Evolutionary conservation across 35 echinoderm and acorn worm genomes (phyloP), one percentile per base, ranked within the genome.

Genomic region (Eucidaris tribuloides): DNA sequence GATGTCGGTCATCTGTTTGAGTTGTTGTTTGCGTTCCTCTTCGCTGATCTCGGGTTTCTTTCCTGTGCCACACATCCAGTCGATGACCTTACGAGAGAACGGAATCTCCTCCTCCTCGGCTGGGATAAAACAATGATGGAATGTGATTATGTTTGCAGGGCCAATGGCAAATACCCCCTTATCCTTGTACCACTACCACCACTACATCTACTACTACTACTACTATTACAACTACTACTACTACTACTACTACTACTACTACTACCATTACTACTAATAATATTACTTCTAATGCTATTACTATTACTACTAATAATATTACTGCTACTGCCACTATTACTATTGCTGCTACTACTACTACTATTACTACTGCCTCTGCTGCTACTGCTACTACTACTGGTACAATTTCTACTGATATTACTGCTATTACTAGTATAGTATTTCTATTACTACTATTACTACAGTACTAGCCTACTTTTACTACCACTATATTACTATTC

Each of bases 1-100:
- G 44, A 97, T 92, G 46, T 89, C 65, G 4, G 77, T 85, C 34
- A 89, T 77, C 45, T 90, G 72, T 35, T 80, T 84, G 56, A 85
- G 7, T 14, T 68, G 40, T 27, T 83, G 81, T 56, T 89, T 76
- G 27, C 45, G 60, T 44, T 92, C 85, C 40, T 92, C 89, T 1
- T 46, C 63, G 3, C 81, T 89, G 77, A 85, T 78, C 30, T 82
- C 77, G 14, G 54, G 50, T 5, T 79, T 34, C 25, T 97, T 89
- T 1, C 89, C 89, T 2, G 89, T 92, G 30, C 94, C 94, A 66
- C 94, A 97, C 23, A 97, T 35, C 93, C 93, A 96, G 42, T 96
- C 93, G 0, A 91, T 46, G 0, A 91, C 30, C 80, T 90, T 90
- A 9, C 88, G 89, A 13, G 36, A 48, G 42, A 70, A 84, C 34